A percentile compares a stretch with the other conserved stretches of the same genome.
These are phyloP conservation scores for Fregetta grallaria DNA, from an alignment of 2,113 vertebrate genomes.

Conservation along the genomic window DNA sequence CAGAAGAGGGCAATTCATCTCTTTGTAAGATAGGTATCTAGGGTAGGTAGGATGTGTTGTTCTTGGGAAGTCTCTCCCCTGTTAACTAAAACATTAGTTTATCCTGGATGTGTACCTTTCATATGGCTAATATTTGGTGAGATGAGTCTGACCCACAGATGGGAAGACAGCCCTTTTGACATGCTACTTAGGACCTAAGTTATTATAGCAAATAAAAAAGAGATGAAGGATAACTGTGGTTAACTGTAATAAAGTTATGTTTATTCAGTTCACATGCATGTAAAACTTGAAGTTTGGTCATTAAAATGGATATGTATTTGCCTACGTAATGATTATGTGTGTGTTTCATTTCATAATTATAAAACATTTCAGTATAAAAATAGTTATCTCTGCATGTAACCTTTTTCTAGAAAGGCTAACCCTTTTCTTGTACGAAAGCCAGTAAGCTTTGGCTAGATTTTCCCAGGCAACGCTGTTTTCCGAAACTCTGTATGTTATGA, in stretches of 20 bases:
- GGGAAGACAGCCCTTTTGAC: neutral
- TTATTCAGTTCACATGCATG: neutral
- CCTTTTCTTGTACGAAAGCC: neutral
- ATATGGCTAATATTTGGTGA: neutral
- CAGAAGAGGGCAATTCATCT: neutral
- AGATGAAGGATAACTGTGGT: neutral
- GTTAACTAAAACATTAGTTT: neutral
- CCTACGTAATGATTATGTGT: neutral
- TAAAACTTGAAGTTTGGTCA: neutral
- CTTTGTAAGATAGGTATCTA: neutral
- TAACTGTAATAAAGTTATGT: neutral
- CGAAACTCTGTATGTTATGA: neutral
- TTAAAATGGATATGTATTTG: neutral
- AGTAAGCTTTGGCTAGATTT: neutral
- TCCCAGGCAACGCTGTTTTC: neutral
- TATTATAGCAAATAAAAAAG: neutral
- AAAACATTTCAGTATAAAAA: neutral
- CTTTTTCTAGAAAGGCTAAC: neutral
- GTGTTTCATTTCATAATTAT: neutral
- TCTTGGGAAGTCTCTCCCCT: neutral
- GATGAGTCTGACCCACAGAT: neutral
- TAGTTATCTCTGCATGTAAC: neutral
- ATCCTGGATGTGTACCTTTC: neutral
- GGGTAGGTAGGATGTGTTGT: neutral
- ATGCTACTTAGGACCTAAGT: neutral